A percentile compares a stretch with the other conserved stretches of the same genome.
These are phyloP conservation scores for Myotis yumanensis DNA, from an alignment of 2,113 vertebrate species.

Conservation along the genomic window DNA sequence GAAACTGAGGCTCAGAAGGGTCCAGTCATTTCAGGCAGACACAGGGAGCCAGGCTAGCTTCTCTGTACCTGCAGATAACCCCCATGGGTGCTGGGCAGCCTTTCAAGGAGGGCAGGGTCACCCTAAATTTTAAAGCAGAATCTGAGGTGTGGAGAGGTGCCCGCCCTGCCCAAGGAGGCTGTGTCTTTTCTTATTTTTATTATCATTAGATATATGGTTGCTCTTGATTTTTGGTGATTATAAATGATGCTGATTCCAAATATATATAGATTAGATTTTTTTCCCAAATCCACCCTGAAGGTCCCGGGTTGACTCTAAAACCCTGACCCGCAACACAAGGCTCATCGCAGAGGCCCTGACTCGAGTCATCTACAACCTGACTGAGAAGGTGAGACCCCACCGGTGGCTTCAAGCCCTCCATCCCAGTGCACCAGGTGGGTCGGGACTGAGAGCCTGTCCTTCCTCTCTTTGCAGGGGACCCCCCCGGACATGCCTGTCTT, in stretches of 20 bases:
- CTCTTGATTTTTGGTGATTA: neutral
- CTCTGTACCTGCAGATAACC: neutral
- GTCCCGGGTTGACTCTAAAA: conserved; percentile 91
- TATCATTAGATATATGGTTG: neutral
- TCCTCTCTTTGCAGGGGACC: conserved; percentile 86
- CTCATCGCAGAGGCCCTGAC: conserved; percentile 95
- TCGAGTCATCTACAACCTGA: conserved; percentile 97
- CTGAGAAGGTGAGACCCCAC: conserved; percentile 90
- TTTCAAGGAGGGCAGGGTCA: neutral
- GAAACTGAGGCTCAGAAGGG: neutral
- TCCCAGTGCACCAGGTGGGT: neutral
- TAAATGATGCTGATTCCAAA: neutral
- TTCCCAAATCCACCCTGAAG: conserved; percentile 74
- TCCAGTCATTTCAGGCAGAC: no score
- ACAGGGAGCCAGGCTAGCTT: neutral
- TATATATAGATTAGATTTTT: neutral
- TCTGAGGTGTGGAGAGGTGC: neutral
- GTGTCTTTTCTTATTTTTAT: no score
- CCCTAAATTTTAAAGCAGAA: neutral
- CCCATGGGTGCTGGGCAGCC: neutral
- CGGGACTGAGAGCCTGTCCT: neutral
- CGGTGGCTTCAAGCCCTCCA: rapidly evolving
- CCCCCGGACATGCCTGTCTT: conserved; percentile 95
- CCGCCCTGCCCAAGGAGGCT: neutral
- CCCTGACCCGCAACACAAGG: conserved; percentile 93